Evolutionary conservation across 2,797 vertebrate species (phyloP).

Genomic region (Sebastes dallii): DNA sequence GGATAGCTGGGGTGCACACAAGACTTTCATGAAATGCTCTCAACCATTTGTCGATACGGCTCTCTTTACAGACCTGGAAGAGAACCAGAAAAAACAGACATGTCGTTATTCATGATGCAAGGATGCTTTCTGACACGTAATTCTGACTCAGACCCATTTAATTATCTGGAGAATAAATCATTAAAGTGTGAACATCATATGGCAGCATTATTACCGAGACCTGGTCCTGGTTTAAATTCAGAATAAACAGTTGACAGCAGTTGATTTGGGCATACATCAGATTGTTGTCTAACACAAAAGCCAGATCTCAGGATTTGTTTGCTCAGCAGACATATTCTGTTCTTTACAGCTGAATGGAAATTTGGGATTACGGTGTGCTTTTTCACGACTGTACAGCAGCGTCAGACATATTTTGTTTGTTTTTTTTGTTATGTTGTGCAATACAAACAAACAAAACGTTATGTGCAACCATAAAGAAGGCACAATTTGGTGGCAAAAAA

Average conservation of each 20-base stretch:
- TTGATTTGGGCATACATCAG: background rate
- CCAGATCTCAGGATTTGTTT: background rate
- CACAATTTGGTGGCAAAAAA: background rate
- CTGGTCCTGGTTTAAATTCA: background rate
- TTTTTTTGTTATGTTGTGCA: background rate
- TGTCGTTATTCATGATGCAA: fast-evolving
- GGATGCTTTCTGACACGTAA: background rate
- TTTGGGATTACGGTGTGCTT: background rate
- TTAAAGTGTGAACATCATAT: no score
- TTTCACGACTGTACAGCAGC: background rate
- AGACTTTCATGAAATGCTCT: no score
- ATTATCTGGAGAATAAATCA: background rate
- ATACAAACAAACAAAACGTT: background rate
- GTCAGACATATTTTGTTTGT: background rate
- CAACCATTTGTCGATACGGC: no score
- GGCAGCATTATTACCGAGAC: background rate
- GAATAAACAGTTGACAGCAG: constrained; percentile 5
- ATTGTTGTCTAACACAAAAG: background rate
- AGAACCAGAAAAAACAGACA: background rate
- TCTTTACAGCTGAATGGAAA: no score
- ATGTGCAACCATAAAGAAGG: background rate
- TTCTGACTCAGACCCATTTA: background rate
- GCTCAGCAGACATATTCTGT: no score
- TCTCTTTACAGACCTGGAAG: background rate
- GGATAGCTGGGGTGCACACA: no score